phyloP scores from a whole-genome alignment of 2,113 vertebrate species.

The Seriola aureovittata region DNA sequence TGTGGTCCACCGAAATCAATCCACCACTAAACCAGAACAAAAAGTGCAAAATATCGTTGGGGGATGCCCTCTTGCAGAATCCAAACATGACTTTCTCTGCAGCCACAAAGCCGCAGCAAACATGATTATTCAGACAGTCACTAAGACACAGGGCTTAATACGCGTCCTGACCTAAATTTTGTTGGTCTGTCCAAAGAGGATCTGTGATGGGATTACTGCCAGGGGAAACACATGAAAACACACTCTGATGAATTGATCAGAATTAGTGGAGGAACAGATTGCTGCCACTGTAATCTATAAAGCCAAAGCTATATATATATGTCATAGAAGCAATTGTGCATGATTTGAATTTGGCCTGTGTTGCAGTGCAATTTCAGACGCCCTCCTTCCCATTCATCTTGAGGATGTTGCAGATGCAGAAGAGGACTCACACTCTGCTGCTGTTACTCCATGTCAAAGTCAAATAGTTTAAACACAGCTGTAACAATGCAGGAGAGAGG shows the following conservation, averaged over 20 bases:
- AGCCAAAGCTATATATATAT: neutral
- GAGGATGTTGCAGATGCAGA: neutral
- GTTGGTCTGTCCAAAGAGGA: constrained; percentile 69
- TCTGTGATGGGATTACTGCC: constrained; percentile 74
- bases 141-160: constrained; percentile 62
- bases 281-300: neutral
- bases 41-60: neutral
- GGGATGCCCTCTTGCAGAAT: neutral
- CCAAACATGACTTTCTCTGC: constrained; percentile 4
- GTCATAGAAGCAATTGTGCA: neutral
- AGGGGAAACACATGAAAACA: constrained; percentile 45
- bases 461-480: neutral
- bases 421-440: neutral
- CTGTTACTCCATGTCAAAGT: neutral
- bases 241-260: constrained; percentile 45
- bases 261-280: constrained; percentile 22
- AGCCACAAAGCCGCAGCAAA: constrained; percentile 17
- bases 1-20: neutral
- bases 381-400: too few species aligned
- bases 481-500: neutral
- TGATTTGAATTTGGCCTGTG: neutral
- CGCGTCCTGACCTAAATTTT: constrained; percentile 79
- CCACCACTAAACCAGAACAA: neutral
- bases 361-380: too few species aligned
- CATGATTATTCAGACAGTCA: constrained; percentile 19